These are phyloP conservation scores for Tympanoctomys barrerae DNA, from an alignment of 2,797 vertebrate genomes.

Conservation along the genomic window DNA sequence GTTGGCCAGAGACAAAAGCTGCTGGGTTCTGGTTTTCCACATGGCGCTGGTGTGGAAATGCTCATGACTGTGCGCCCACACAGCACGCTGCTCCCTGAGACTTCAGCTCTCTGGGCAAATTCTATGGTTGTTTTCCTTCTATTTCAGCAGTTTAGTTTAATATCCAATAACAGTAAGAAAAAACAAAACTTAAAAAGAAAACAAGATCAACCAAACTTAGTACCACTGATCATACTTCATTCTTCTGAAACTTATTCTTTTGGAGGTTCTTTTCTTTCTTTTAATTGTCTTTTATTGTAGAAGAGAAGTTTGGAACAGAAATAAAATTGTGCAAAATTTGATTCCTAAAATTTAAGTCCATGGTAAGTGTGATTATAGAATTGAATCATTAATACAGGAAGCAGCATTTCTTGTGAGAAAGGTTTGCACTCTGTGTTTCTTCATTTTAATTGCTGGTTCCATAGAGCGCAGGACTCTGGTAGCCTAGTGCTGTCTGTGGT, in stretches of 20 bases:
- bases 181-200: conserved; percentile 31
- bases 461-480: background rate
- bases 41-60: background rate
- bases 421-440: background rate
- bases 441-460: background rate
- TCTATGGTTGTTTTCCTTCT: background rate
- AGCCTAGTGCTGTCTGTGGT: background rate
- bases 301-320: conserved; percentile 25
- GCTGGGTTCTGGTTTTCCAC: background rate
- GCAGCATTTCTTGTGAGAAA: background rate
- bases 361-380: background rate
- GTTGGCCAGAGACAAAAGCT: background rate
- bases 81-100: background rate
- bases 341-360: background rate
- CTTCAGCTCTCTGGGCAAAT: background rate
- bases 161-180: conserved; percentile 6
- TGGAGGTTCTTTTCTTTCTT: background rate
- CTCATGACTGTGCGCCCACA: background rate
- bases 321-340: conserved; percentile 26
- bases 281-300: conserved; percentile 34
- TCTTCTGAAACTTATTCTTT: background rate
- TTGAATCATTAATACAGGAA: background rate
- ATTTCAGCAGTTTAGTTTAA: conserved; percentile 46
- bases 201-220: background rate
- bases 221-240: background rate